Evolutionary conservation across 2,888 invertebrate genomes (phyloP).

Genomic region (Ischnura elegans): DNA sequence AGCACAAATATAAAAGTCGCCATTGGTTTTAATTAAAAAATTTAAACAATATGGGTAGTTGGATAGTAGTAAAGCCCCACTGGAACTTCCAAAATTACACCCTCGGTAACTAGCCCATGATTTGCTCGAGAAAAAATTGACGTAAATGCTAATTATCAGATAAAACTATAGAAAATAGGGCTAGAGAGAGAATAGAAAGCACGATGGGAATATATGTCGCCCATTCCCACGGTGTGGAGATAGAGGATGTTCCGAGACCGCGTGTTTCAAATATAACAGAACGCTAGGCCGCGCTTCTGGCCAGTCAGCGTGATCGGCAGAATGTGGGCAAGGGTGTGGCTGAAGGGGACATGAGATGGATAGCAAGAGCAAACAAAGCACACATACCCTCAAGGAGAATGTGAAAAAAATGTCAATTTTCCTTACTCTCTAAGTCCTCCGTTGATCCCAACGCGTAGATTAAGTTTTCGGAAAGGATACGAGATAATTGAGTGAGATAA

Average conservation of each 20-base stretch:
- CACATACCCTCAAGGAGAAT: background rate
- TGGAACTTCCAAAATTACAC: too few species aligned
- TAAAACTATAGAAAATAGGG: too few species aligned
- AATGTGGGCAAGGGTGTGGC: constrained; percentile 43
- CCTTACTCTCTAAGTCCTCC: background rate
- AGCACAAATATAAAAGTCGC: too few species aligned
- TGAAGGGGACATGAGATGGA: background rate
- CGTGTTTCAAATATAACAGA: constrained; percentile 34
- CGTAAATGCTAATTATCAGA: too few species aligned
- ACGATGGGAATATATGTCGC: background rate
- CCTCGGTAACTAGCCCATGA: too few species aligned
- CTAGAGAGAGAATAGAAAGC: too few species aligned
- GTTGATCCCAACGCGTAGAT: background rate
- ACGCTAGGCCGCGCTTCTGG: background rate
- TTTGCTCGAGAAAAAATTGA: too few species aligned
- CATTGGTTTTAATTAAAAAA: too few species aligned
- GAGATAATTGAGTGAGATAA: constrained; percentile 56
- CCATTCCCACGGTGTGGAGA: background rate
- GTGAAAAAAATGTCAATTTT: background rate
- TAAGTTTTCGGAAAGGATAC: background rate
- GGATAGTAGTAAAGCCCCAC: too few species aligned
- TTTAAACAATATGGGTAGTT: too few species aligned
- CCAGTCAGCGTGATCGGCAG: constrained; percentile 30
- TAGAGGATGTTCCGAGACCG: constrained; percentile 33
- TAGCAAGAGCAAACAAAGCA: constrained; percentile 39